These are phyloP conservation scores for Lynx canadensis DNA, from an alignment of 2,113 vertebrate genomes.

Conservation along the genomic window DNA sequence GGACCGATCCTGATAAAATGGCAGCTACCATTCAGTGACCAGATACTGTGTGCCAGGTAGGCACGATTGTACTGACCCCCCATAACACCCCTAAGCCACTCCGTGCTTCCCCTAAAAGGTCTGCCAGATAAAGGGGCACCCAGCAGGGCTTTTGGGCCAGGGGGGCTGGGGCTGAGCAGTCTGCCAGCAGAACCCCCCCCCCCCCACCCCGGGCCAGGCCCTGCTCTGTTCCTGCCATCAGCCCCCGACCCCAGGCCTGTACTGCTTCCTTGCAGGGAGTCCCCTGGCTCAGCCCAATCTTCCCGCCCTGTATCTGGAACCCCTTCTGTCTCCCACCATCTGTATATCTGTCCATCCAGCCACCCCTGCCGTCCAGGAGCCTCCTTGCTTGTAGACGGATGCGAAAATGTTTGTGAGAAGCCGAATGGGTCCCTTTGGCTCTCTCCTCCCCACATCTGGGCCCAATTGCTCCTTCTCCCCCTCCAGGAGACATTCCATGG, in stretches of 20 bases:
- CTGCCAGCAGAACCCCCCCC: background rate
- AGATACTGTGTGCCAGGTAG: background rate
- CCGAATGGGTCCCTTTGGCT: slow-evolving; percentile 77
- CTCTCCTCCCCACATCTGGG: slow-evolving; percentile 84
- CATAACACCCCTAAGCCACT: background rate
- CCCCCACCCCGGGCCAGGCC: background rate
- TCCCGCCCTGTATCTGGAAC: background rate
- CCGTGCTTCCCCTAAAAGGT: background rate
- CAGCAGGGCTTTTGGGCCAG: background rate
- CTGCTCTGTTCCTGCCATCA: background rate
- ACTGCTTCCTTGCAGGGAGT: background rate
- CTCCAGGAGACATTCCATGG: slow-evolving; percentile 83
- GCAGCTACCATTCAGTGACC: background rate
- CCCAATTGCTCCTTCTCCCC: slow-evolving; percentile 74
- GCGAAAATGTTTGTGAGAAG: slow-evolving; percentile 68
- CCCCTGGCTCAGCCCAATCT: background rate
- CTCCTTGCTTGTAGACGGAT: slow-evolving; percentile 47
- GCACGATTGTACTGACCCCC: background rate
- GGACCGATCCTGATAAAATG: background rate
- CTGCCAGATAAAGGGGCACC: background rate
- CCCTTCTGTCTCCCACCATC: background rate
- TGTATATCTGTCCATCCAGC: background rate
- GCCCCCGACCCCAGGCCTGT: background rate
- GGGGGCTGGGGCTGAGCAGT: background rate
- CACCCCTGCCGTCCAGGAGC: background rate